Evolutionary conservation across 2,888 invertebrate genomes (phyloP), one percentile per base, ranked within the genome.

Genomic region (Eupithecia dodoneata): DNA sequence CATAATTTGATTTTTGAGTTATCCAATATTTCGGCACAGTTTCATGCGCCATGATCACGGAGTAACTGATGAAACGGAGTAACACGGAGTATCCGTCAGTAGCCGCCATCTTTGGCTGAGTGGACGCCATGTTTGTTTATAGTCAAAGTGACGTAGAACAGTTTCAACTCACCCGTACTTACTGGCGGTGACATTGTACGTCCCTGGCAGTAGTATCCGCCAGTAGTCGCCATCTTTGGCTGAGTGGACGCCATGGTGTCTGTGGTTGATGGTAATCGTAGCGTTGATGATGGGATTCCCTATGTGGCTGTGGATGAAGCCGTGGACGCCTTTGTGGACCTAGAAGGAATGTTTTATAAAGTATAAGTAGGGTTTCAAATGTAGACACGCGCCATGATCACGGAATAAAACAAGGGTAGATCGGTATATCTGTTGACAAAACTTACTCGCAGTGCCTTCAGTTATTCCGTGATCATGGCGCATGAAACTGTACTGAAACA

Each of bases 171-270:
- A 98, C 96, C 97, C 98, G 73, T 95, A 91, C 45, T 97, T 97
- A 73, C 95, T 93, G 0, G 97, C 97, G 6, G 97, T 98, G 66
- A 99, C 89, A 81, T 97, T 97, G 89, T 99, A 99, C 7, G 92
- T 96, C 41, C 99, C 99, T 0, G 99, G 99, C 15, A 97, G 89
- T 9, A 99, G 93, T 45, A 99, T 92, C 47, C 99, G 96, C 98
- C 98, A 99, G 92, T 97, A 99, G 93, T 99, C 99, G 0, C 99
- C 99, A 79, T 96, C 95, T 9, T 89, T 89, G 0, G 97, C 97
- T 0, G 97, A 96, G 59, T 93, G 96, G 0, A 98, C 96, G 2
- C 94, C 92, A 89, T 99, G 99, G 49, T 96, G 67, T 44, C 44
- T 15, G 1, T 44, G 67, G 81, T 96, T 95, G 0, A 99, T 97